phyloP scores from a whole-genome alignment of 1,140 invertebrate genomes.

The Saccostrea glomerata region DNA sequence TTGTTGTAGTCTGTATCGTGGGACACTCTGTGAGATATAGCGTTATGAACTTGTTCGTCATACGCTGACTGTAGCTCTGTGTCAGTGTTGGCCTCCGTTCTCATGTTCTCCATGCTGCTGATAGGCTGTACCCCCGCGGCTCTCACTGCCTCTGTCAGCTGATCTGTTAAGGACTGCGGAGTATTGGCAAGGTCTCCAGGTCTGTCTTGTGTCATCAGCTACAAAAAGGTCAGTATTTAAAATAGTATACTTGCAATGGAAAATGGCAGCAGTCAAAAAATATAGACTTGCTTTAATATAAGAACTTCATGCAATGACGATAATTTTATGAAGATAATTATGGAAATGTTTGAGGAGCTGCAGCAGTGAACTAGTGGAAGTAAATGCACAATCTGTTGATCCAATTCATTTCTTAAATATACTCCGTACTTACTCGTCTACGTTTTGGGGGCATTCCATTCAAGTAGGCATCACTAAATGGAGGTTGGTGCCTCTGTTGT shows the following conservation, averaged over 20 bases:
- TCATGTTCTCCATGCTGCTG: slow-evolving; percentile 79
- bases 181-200: slow-evolving; percentile 63
- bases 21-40: slow-evolving; percentile 77
- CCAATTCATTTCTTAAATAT: background rate
- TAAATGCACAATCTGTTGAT: too few species aligned
- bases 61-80: slow-evolving; percentile 79
- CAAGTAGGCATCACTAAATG: slow-evolving; percentile 91
- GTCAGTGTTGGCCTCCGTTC: slow-evolving; percentile 78
- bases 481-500: slow-evolving; percentile 79
- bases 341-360: background rate
- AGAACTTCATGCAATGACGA: background rate
- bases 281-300: background rate
- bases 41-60: slow-evolving; percentile 77
- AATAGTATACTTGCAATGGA: background rate
- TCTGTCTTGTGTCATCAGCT: slow-evolving; percentile 76
- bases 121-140: slow-evolving; percentile 79
- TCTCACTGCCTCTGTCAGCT: slow-evolving; percentile 81
- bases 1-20: slow-evolving; percentile 80
- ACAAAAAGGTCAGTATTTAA: slow-evolving; percentile 64
- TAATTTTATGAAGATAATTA: too few species aligned
- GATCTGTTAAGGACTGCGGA: slow-evolving; percentile 67
- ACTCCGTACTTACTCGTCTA: slow-evolving; percentile 82
- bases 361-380: too few species aligned
- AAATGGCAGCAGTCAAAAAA: background rate
- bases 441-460: slow-evolving; percentile 89